Conservation (phyloP, 2,797 vertebrate species). For the Cyclura pinguis region DNA sequence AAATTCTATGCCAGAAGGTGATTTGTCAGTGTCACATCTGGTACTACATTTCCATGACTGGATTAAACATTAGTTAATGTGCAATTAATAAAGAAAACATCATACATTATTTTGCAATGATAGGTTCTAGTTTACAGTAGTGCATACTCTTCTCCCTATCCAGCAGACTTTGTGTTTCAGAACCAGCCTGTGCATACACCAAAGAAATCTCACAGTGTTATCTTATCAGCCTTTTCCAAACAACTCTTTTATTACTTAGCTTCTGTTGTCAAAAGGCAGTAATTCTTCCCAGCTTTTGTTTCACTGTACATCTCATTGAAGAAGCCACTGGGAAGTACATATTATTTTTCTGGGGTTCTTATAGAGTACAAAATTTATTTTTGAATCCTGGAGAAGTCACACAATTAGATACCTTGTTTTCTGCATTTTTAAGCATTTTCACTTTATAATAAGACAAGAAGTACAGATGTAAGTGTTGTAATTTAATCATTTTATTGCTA, state of each 20-base stretch:
- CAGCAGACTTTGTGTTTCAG: slow-evolving; percentile 79
- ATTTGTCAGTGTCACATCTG: slow-evolving; percentile 72
- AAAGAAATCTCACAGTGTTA: slow-evolving; percentile 67
- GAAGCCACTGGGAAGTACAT: slow-evolving; percentile 18
- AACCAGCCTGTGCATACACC: slow-evolving; percentile 67
- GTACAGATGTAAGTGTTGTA: slow-evolving; percentile 90
- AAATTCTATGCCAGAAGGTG: slow-evolving; percentile 68
- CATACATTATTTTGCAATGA: slow-evolving; percentile 75
- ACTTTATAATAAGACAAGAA: slow-evolving; percentile 87
- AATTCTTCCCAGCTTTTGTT: slow-evolving; percentile 52
- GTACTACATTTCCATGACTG: slow-evolving; percentile 73
- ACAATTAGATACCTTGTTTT: slow-evolving; percentile 78
- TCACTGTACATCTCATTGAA: slow-evolving; percentile 49
- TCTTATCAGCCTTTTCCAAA: slow-evolving; percentile 66
- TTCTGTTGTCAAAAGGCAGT: slow-evolving; percentile 60
- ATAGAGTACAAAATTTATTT: slow-evolving; percentile 12
- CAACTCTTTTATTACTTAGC: slow-evolving; percentile 59
- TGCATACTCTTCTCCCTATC: slow-evolving; percentile 76
- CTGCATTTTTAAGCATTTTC: slow-evolving; percentile 79
- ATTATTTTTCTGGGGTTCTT: slow-evolving; percentile 25
- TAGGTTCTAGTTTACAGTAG: slow-evolving; percentile 76
- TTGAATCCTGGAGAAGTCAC: slow-evolving; percentile 58
- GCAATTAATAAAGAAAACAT: slow-evolving; percentile 83
- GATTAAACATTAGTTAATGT: slow-evolving; percentile 81
- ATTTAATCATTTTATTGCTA: slow-evolving; percentile 89